Base-by-base conservation (phyloP, 1,140 invertebrate genomes). In the Drosophila watanabei region DNA sequence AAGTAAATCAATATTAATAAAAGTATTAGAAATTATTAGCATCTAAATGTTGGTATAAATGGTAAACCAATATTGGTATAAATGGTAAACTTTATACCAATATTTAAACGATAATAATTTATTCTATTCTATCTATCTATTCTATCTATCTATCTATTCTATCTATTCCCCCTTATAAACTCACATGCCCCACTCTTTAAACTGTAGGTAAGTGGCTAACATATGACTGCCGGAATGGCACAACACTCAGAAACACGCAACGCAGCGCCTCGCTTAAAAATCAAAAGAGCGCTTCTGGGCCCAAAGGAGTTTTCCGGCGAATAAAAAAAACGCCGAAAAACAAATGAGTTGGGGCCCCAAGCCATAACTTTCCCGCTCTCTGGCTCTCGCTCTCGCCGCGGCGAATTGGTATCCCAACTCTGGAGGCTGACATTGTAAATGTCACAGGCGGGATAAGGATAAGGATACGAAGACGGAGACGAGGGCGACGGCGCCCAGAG, bases 401-500 rank as follows among this genome's bases (percentile, higher is more conserved):
- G 65, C 76, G 71, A 71, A 71, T 71, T 71, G 32, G 18, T 4
- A 30, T 30, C 49, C 68, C 1, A 9, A 48, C 43, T 51, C 48
- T 11, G 75, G 75, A 61, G 76, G 63, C 76, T 89, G 84, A 84
- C 85, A 81, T 89, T 89, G 70, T 66, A 79, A 82, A 85, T 89
- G 86, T 89, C 86, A 89, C 52, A 65, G 61, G 32, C 82, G 80
- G 66, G 66, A 80, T 49, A 49, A 2, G 13, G 20, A 46, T 46
- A 46, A 28, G 48, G 48, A 49, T 43, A 51, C 39, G 41, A 58
- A 30, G 18, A 43, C 52, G 35, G 7, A 24, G 18, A 32, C 52
- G 37, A 30, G 32, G 64, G 86, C 81, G 85, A 16, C 86, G 87
- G 78, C 82, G 86, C 77, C 62, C 62, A 78, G 65, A 78, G 45